A percentile compares a stretch with the other conserved stretches of the same genome.
Evolutionary conservation across 2,888 invertebrate genomes (phyloP).

Genomic region (Carcina quercana): DNA sequence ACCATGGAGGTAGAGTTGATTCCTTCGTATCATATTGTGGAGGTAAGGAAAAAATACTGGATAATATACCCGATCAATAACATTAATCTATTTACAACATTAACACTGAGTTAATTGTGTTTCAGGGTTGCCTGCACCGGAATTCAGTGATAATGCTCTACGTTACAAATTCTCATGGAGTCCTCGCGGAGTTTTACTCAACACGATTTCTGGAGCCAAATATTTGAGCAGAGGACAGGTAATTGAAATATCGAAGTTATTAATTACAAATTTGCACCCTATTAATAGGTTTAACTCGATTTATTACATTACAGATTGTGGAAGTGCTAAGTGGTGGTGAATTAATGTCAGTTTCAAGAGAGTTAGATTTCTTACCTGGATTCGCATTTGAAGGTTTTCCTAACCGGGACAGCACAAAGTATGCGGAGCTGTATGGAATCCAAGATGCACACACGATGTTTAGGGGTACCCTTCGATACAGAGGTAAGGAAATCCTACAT

Average conservation of each 20-base stretch:
- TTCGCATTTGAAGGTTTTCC: constrained; percentile 98
- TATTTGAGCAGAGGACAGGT: constrained; percentile 88
- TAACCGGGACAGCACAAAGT: constrained; percentile 95
- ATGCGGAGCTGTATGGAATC: constrained; percentile 91
- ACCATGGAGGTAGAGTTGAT: constrained; percentile 91
- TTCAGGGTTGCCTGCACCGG: constrained; percentile 94
- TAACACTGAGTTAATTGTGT: constrained; percentile 4
- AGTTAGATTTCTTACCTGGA: constrained; percentile 94
- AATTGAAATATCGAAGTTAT: constrained; percentile 12
- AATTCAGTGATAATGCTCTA: constrained; percentile 92
- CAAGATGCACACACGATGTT: constrained; percentile 90
- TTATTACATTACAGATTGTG: constrained; percentile 75
- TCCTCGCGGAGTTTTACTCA: constrained; percentile 93
- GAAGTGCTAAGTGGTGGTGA: constrained; percentile 93
- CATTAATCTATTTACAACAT: no score
- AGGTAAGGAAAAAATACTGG: constrained; percentile 58
- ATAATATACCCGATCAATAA: no score
- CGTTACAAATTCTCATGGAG: constrained; percentile 98
- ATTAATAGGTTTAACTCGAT: neutral
- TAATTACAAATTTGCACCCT: neutral
- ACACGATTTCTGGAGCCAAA: constrained; percentile 92
- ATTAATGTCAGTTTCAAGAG: constrained; percentile 86
- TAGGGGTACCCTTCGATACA: constrained; percentile 94
- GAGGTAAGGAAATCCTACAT: no score
- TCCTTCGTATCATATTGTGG: constrained; percentile 99